These are phyloP conservation scores for Falco punctatus DNA, from an alignment of 2,113 vertebrate species.

Conservation along the genomic window DNA sequence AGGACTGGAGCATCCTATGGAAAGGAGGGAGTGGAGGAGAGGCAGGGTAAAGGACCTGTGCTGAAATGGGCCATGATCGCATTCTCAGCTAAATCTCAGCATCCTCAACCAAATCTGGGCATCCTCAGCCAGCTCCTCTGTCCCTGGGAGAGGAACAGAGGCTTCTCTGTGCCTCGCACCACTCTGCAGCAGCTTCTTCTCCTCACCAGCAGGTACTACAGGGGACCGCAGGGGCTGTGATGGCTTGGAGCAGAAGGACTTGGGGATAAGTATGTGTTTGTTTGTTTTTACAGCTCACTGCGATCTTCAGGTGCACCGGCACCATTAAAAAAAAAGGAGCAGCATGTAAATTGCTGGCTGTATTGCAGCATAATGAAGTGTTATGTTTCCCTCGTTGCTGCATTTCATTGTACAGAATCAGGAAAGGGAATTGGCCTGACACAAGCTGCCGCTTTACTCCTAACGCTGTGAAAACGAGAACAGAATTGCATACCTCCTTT, in stretches of 20 bases:
- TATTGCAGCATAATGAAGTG: neutral
- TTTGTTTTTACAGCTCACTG: neutral
- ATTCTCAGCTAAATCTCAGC: accelerated
- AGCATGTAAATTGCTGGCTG: neutral
- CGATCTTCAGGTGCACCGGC: neutral
- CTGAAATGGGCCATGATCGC: accelerated
- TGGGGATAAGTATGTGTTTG: neutral
- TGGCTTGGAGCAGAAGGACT: neutral
- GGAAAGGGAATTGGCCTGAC: slow-evolving; percentile 11
- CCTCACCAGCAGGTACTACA: neutral
- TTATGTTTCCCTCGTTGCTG: neutral
- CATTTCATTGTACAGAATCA: neutral
- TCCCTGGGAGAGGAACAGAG: accelerated
- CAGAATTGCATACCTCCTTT: neutral
- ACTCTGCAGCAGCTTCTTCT: neutral
- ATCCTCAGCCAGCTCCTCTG: neutral
- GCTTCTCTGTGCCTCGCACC: accelerated
- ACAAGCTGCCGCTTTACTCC: neutral
- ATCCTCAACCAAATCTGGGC: too few relatives aligned
- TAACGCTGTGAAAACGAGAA: neutral
- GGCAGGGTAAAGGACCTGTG: accelerated
- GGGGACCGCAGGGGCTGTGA: accelerated
- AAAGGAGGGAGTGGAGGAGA: neutral
- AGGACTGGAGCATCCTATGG: accelerated
- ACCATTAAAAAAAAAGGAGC: neutral